Evolutionary conservation across 2,888 invertebrate species (phyloP).

Genomic region (Neocrepidodera transversa): DNA sequence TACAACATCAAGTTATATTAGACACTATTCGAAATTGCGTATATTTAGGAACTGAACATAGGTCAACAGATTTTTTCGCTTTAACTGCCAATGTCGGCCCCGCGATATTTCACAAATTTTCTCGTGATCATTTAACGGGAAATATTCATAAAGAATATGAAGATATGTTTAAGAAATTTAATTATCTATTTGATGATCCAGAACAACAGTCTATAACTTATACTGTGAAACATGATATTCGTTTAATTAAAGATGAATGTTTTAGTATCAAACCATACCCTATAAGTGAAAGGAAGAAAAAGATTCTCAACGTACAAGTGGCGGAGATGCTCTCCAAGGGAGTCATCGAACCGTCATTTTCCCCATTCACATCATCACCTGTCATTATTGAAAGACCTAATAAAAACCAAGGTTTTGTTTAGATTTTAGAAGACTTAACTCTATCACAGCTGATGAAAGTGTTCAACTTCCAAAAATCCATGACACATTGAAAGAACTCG

Average conservation of each 20-base stretch:
- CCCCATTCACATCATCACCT: slow-evolving; percentile 7
- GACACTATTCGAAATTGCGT: neutral
- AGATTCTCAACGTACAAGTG: slow-evolving; percentile 14
- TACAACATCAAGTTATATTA: slow-evolving; percentile 1
- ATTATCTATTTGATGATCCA: neutral
- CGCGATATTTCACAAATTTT: neutral
- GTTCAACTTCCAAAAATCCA: slow-evolving; percentile 5
- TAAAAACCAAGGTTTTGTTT: slow-evolving; percentile 13
- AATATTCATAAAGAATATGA: neutral
- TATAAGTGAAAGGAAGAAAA: neutral
- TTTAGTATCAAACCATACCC: neutral
- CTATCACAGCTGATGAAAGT: neutral
- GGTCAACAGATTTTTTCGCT: slow-evolving; percentile 7
- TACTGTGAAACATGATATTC: neutral
- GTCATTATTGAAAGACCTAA: slow-evolving; percentile 14
- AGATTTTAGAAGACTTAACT: slow-evolving; percentile 1
- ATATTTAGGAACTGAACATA: slow-evolving; percentile 8
- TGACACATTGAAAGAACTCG: slow-evolving; percentile 13
- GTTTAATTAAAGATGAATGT: neutral
- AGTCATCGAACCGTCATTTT: slow-evolving; percentile 18
- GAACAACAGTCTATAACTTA: neutral
- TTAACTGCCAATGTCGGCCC: neutral
- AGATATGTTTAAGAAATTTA: neutral
- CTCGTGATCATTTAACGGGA: neutral
- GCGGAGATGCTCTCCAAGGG: slow-evolving; percentile 15